Conservation (phyloP, 2,888 invertebrate genomes). For the Orchestes rusci region DNA sequence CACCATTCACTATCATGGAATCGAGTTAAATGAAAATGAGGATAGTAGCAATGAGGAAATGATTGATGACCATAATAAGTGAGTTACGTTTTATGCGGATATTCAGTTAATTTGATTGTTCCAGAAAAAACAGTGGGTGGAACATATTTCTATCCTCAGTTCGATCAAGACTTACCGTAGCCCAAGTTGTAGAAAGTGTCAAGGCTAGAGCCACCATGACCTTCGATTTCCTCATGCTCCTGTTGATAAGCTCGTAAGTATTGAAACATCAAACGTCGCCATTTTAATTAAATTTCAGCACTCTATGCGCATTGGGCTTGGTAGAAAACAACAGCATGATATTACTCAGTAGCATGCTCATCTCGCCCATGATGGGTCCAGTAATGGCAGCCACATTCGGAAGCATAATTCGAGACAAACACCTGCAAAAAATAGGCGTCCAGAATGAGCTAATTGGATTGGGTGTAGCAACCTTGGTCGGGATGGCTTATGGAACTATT, state of each 20-base stretch:
- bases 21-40: slow-evolving; percentile 18
- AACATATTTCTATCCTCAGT: slow-evolving; percentile 58
- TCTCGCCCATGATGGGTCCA: slow-evolving; percentile 75
- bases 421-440: slow-evolving; percentile 57
- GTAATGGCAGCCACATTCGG: slow-evolving; percentile 73
- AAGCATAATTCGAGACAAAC: slow-evolving; percentile 58
- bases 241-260: slow-evolving; percentile 61
- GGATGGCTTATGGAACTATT: slow-evolving; percentile 60
- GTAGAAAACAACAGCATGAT: slow-evolving; percentile 68
- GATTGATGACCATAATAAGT: slow-evolving; percentile 11
- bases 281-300: slow-evolving; percentile 37
- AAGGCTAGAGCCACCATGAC: slow-evolving; percentile 61
- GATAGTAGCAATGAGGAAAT: slow-evolving; percentile 18
- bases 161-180: slow-evolving; percentile 59
- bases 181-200: slow-evolving; percentile 64
- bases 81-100: slow-evolving; percentile 1
- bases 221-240: slow-evolving; percentile 67
- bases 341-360: slow-evolving; percentile 72
- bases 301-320: slow-evolving; percentile 66
- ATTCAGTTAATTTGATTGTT: slow-evolving; percentile 4
- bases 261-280: background rate
- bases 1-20: slow-evolving; percentile 48
- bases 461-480: slow-evolving; percentile 56
- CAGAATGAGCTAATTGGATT: slow-evolving; percentile 62
- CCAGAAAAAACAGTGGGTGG: slow-evolving; percentile 46